These are phyloP conservation scores for Oophaga pumilio DNA, from an alignment of 2,113 vertebrate species.

Conservation along the genomic window DNA sequence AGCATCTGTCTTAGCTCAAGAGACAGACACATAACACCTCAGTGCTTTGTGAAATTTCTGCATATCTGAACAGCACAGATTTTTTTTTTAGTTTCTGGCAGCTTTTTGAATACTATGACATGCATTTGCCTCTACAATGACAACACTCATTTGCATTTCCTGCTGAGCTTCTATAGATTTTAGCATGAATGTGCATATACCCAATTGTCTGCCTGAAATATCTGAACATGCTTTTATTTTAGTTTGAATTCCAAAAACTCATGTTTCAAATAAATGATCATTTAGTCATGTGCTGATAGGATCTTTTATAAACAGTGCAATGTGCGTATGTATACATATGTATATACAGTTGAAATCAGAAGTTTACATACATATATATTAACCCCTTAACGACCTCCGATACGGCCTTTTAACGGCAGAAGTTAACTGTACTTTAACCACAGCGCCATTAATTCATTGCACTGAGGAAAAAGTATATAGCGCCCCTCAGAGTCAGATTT, in stretches of 20 bases:
- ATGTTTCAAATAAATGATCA: constrained; percentile 35
- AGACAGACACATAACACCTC: constrained; percentile 55
- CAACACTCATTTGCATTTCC: constrained; percentile 53
- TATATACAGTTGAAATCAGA: too few relatives aligned
- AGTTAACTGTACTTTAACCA: too few relatives aligned
- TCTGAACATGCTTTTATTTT: constrained; percentile 32
- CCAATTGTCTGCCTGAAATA: constrained; percentile 39
- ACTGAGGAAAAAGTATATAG: too few relatives aligned
- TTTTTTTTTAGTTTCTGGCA: constrained; percentile 32
- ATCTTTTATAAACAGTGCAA: constrained; percentile 10
- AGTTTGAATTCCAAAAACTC: constrained; percentile 46
- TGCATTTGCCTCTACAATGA: constrained; percentile 46
- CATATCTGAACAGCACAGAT: constrained; percentile 9
- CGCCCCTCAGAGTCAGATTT: too few relatives aligned
- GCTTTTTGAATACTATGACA: constrained; percentile 47
- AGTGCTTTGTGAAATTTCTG: constrained; percentile 52
- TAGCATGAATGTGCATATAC: constrained; percentile 41
- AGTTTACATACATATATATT: too few relatives aligned
- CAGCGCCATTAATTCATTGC: too few relatives aligned
- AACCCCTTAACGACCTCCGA: too few relatives aligned
- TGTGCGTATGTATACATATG: background rate
- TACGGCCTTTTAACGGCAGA: too few relatives aligned
- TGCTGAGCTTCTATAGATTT: constrained; percentile 53
- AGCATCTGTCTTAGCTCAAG: constrained; percentile 42
- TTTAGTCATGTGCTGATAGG: constrained; percentile 3